phyloP scores from a whole-genome alignment of 2,888 invertebrate genomes.

The Troglohyphantes excavatus region DNA sequence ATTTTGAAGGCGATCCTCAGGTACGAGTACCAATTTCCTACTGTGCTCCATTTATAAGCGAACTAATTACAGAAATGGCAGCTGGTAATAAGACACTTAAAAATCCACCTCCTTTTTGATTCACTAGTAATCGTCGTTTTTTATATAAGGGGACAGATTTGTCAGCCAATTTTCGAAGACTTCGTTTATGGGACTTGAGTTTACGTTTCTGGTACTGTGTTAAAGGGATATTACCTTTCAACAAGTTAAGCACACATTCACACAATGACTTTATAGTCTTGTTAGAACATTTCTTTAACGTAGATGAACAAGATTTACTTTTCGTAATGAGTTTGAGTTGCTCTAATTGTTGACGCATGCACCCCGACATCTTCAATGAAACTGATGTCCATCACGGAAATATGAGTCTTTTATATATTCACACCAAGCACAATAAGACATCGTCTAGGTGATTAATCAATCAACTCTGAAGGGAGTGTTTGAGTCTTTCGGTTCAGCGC shows the following conservation, averaged over 20 bases:
- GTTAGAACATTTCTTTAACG: conserved; percentile 11
- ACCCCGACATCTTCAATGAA: not conserved
- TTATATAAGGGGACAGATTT: conserved; percentile 25
- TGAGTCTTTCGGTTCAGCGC: too few relatives aligned
- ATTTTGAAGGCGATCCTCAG: too few relatives aligned
- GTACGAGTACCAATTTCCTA: too few relatives aligned
- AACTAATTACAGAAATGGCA: not conserved
- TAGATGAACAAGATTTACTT: not conserved
- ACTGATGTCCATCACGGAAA: not conserved
- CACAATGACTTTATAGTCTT: conserved; percentile 28
- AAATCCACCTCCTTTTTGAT: conserved; percentile 26
- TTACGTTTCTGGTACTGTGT: not conserved
- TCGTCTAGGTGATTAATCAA: too few relatives aligned
- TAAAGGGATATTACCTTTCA: conserved; percentile 17
- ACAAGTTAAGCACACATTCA: conserved; percentile 52
- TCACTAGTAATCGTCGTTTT: conserved; percentile 33
- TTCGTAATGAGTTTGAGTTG: conserved; percentile 26
- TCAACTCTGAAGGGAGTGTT: too few relatives aligned
- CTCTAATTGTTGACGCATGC: not conserved
- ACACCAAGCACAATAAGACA: too few relatives aligned
- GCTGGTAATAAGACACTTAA: conserved; percentile 42
- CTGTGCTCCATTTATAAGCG: conserved; percentile 28
- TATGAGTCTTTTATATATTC: too few relatives aligned
- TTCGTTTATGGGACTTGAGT: conserved; percentile 5
- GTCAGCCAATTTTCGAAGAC: conserved; percentile 17